These are phyloP conservation scores for Odocoileus hemionus DNA, from an alignment of 2,113 vertebrate species.

Conservation along the genomic window DNA sequence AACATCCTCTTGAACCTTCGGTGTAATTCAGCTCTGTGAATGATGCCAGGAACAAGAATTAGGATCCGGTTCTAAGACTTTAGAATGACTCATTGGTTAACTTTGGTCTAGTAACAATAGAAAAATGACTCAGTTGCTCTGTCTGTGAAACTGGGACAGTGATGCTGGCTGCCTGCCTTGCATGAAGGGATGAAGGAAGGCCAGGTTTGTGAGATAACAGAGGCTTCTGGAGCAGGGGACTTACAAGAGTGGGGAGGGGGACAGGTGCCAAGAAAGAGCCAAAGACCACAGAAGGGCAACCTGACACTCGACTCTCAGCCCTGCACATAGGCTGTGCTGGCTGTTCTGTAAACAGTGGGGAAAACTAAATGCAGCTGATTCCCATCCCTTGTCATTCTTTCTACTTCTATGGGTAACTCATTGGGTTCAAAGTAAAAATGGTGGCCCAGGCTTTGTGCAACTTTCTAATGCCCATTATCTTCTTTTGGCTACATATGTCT, in stretches of 20 bases:
- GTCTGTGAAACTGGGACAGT: conserved; percentile 21
- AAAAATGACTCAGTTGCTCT: conserved; percentile 59
- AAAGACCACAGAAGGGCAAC: background rate
- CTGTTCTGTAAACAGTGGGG: background rate
- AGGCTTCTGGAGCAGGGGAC: background rate
- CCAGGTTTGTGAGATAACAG: background rate
- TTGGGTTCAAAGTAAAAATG: background rate
- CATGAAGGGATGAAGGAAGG: background rate
- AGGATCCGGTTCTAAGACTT: conserved; percentile 28
- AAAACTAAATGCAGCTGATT: background rate
- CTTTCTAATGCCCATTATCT: background rate
- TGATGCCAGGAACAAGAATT: conserved; percentile 37
- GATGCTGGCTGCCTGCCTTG: background rate
- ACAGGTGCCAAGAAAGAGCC: background rate
- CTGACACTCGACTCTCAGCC: background rate
- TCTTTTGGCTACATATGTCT: background rate
- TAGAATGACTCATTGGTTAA: conserved; percentile 58
- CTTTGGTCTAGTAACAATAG: conserved; percentile 57
- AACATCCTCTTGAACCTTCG: conserved; percentile 36
- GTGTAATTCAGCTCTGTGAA: background rate
- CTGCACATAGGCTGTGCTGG: too few species aligned
- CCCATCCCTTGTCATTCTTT: background rate
- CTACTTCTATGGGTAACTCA: background rate
- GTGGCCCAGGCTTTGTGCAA: background rate
- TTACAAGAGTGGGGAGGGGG: background rate